A percentile compares a stretch with the other conserved stretches of the same genome.
Conservation (phyloP, 2,888 invertebrate genomes). For the Drosophila nigricruria region DNA sequence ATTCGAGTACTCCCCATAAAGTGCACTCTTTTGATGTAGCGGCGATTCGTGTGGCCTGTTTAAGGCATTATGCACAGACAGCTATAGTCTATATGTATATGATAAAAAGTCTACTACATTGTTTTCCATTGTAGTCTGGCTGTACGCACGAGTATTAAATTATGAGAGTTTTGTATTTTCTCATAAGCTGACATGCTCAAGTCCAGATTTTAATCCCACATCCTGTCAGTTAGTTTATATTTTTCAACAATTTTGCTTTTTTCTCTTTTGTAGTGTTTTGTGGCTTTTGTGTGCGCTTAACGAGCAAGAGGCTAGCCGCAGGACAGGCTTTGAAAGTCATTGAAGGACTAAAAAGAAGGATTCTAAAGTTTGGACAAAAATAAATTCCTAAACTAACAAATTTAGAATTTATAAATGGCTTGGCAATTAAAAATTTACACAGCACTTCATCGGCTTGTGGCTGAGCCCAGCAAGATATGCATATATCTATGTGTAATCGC, state of each 20-base stretch:
- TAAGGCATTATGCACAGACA: conserved; percentile 30
- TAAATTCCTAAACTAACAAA: conserved; percentile 22
- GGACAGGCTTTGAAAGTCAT: conserved; percentile 38
- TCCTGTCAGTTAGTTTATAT: conserved; percentile 38
- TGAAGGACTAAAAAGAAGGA: conserved; percentile 5
- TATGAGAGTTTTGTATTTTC: conserved; percentile 30
- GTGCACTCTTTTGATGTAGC: neutral
- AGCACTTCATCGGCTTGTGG: conserved; percentile 9
- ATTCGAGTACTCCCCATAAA: neutral
- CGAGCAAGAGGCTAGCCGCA: conserved; percentile 48
- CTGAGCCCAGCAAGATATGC: neutral
- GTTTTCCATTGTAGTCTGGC: conserved; percentile 48
- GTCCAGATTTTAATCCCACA: conserved; percentile 57
- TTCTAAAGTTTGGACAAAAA: neutral
- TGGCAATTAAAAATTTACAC: conserved; percentile 57
- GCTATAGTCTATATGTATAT: conserved; percentile 16
- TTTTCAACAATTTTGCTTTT: conserved; percentile 18
- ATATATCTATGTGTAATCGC: neutral
- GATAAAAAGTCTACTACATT: conserved; percentile 9
- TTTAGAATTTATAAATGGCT: conserved; percentile 11
- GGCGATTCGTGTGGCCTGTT: neutral
- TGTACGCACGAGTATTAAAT: conserved; percentile 10
- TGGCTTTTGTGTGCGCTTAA: conserved; percentile 42
- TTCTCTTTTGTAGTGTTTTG: conserved; percentile 3
- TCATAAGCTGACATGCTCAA: conserved; percentile 37